Evolutionary conservation across 2,888 invertebrate species (phyloP).

Genomic region (Ophraella communa): DNA sequence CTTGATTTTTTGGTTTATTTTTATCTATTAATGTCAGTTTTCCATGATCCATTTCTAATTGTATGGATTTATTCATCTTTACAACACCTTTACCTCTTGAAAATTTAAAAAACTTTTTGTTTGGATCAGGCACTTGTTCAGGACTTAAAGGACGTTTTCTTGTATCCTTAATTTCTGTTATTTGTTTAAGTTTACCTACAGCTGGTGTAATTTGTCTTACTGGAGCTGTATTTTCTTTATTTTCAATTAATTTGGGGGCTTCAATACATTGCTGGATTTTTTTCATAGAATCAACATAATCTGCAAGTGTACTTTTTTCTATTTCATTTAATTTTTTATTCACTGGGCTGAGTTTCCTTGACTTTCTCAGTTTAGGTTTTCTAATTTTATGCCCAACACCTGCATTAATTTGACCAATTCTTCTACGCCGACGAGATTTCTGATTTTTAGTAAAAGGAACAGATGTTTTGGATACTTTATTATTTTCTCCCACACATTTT

Average conservation of each 20-base stretch:
- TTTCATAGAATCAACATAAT: slow-evolving; percentile 41
- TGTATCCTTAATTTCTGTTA: slow-evolving; percentile 15
- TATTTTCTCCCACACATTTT: slow-evolving; percentile 23
- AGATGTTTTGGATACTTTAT: slow-evolving; percentile 11
- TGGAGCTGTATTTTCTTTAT: slow-evolving; percentile 33
- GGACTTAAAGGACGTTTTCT: slow-evolving; percentile 29
- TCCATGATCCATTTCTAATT: slow-evolving; percentile 54
- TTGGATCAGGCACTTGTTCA: slow-evolving; percentile 39
- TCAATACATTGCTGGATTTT: slow-evolving; percentile 33
- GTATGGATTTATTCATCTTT: slow-evolving; percentile 57
- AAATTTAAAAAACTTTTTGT: slow-evolving; percentile 60
- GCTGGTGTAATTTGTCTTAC: slow-evolving; percentile 19
- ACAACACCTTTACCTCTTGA: slow-evolving; percentile 51
- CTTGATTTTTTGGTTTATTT: slow-evolving; percentile 17
- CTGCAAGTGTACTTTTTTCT: slow-evolving; percentile 48
- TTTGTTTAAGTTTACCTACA: slow-evolving; percentile 8
- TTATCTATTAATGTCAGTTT: slow-evolving; percentile 47
- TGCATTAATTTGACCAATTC: slow-evolving; percentile 67
- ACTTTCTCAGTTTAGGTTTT: slow-evolving; percentile 64
- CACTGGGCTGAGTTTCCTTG: slow-evolving; percentile 40
- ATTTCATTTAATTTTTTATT: slow-evolving; percentile 44
- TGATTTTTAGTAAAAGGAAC: slow-evolving; percentile 18
- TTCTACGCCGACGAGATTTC: slow-evolving; percentile 25
- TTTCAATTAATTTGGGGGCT: slow-evolving; percentile 24
- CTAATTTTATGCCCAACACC: slow-evolving; percentile 71